Evolutionary conservation across 2,888 invertebrate genomes (phyloP), one percentile per base, ranked within the genome.

Genomic region (Polyommatus icarus): DNA sequence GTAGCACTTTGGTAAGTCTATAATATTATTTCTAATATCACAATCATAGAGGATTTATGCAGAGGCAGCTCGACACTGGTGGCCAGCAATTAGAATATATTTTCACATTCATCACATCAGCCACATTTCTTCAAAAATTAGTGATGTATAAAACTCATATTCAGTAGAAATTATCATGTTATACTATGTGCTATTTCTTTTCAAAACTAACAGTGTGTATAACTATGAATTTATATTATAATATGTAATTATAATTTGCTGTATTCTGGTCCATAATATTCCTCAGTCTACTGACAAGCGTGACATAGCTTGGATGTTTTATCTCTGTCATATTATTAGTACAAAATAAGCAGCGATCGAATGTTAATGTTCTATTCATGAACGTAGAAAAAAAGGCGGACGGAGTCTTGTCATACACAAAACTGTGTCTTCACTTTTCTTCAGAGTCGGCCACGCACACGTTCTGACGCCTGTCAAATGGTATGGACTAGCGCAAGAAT

Each of bases 21-120:
- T 80, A 81, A 75, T 75, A 75, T 75, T 83, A 86, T 87, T 83
- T 83, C 87, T 85, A 89, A 87, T 91, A 91, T 91, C 93, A 93
- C 92, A 92, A 84, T 85, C 84, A 81, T 84, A 86, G 80, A 87
- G 84, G 84, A 85, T 84, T 83, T 73, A 73, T 73, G 20, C 73
- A 73, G 73, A 73, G 36, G 46, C 73, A 32, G 73, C 73, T 20
- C 46, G 12, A 73, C 20, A 54, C 18, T 54, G 15, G 4, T 54
- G 54, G 54, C 50, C 50, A 50, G 15, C 15, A 20, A 8, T 20
- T 59, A 18, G 57, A 57, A 57, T 7, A 57, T 59, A 20, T 24
- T 59, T 59, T 10, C 20, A 59, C 20, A 59, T 59, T 71, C 71
- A 46, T 46, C 46, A 46, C 46, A 10, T 36, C n/a, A 40, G n/a